phyloP scores from a whole-genome alignment of 2,113 vertebrate species.

The Lates calcarifer region DNA sequence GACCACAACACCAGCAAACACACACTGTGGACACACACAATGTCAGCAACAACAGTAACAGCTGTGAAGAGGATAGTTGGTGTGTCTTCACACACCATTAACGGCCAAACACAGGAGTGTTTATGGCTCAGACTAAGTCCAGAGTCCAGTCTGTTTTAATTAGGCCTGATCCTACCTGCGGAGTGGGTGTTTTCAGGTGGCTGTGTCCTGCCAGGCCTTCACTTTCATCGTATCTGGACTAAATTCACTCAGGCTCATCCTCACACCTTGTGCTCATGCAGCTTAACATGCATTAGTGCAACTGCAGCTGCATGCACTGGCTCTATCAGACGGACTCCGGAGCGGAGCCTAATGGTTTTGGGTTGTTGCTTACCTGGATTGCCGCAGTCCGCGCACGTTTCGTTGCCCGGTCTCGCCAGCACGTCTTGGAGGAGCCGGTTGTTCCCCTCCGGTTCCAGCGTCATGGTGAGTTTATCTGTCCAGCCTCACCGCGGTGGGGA shows the following conservation, averaged over 20 bases:
- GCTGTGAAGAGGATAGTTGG: not conserved
- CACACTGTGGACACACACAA: constrained; percentile 3
- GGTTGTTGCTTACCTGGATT: constrained; percentile 72
- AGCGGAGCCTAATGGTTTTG: not conserved
- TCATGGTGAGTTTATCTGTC: constrained; percentile 71
- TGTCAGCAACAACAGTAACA: not conserved
- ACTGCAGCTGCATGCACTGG: not conserved
- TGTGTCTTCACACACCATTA: constrained; percentile 16
- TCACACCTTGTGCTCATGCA: not conserved
- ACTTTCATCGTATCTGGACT: not conserved
- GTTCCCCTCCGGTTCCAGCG: constrained; percentile 75
- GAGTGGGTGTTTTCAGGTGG: constrained; percentile 12
- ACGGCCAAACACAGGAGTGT: constrained; percentile 13
- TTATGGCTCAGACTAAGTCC: constrained; percentile 47
- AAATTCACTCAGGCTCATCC: not conserved
- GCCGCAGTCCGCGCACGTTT: constrained; percentile 81
- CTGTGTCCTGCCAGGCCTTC: constrained; percentile 11
- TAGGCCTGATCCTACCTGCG: not conserved
- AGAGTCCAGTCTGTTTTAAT: constrained; percentile 49
- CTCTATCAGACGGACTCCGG: not conserved
- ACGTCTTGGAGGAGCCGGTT: constrained; percentile 77
- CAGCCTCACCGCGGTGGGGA: constrained; percentile 58
- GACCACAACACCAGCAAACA: constrained; percentile 15
- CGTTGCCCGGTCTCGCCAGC: constrained; percentile 74
- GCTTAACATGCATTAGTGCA: not conserved